Evolutionary conservation across 2,888 invertebrate species (phyloP), one percentile per base, ranked within the genome.

Genomic region (Pelosia muscerda): DNA sequence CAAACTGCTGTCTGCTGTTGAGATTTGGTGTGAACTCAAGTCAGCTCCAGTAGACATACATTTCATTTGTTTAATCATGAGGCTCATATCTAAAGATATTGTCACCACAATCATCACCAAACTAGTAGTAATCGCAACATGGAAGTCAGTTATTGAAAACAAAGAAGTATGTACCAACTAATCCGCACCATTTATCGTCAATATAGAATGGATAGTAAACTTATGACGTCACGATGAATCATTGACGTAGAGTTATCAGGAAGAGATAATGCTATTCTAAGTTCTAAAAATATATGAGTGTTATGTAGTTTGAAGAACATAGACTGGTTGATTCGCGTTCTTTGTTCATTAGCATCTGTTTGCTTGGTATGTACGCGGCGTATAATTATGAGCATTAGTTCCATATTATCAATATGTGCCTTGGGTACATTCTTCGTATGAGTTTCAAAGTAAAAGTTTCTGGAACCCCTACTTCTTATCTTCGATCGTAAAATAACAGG

Each of bases 121-220:
- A 49, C 49, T 2, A 49, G n/a, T n/a, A 9, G n/a, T 49, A n/a
- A 49, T 49, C n/a, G 9, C 19, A 9, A n/a, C n/a, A 49, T 49
- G 19, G n/a, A n/a, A 49, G n/a, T n/a, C 2, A n/a, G 8, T n/a
- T 19, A n/a, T 42, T 19, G 19, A 3, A 42, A 49, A 49, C 49
- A 49, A 49, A 49, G n/a, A 49, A 49, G 9, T n/a, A 49, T n/a
- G 9, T n/a, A 49, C 6, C 49, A n/a, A 8, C 2, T n/a, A 49
- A 49, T 49, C 49, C 8, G 49, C 49, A 42, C 8, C 49, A 49
- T 49, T 55, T 28, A 55, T 63, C 22, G 31, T 58, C 56, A 62
- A 26, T 71, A 61, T 55, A 34, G 69, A 75, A 73, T 73, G 70
- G 76, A 78, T 79, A 78, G 69, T 73, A 25, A 72, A 78, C 74